Evolutionary conservation across 2,113 vertebrate species (phyloP), one percentile per base, ranked within the genome.

Genomic region (Xiphias gladius): DNA sequence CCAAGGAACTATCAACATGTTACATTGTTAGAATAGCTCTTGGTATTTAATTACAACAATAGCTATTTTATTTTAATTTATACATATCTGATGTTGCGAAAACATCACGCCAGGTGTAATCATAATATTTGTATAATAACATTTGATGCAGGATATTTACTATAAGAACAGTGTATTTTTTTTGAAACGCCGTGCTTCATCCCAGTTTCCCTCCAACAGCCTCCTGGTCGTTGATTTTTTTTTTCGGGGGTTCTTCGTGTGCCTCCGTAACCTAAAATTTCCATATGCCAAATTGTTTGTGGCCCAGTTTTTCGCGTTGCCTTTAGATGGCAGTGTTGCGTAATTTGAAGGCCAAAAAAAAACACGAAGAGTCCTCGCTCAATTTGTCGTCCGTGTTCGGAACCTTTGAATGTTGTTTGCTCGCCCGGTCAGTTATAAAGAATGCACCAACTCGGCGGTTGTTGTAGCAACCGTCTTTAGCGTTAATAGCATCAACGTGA

Each of bases 381-480:
- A 37, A 80, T 26, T n/a, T 70, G 22, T 32, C 7, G 50, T 89
- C 73, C 66, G 71, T 78, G 35, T 30, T 55, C 84, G 87, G 93
- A 93, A 91, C 84, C 11, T 32, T 86, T 62, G 22, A 20, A 24
- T 10, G 4, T 8, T 4, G 6, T 1, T 37, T 7, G 7, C 50
- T 67, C 3, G 0, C 14, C 48, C 76, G 82, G 70, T 17, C 22
- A 20, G 17, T 58, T 71, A 64, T 75, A 30, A 19, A 10, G 22
- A 55, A 66, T 3, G 86, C 28, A 92, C 87, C 9, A 0, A 1
- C 0, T 20, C 0, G 0, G 17, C 46, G 12, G 73, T 92, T 94
- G 94, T 93, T 88, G 91, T 94, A 88, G 94, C 90, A 94, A 94
- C 93, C 73, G 26, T 9, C 2, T 37, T 5, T 14, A 7, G 24